phyloP scores from a whole-genome alignment of 2,797 vertebrate species.

The Antennarius maculatus region DNA sequence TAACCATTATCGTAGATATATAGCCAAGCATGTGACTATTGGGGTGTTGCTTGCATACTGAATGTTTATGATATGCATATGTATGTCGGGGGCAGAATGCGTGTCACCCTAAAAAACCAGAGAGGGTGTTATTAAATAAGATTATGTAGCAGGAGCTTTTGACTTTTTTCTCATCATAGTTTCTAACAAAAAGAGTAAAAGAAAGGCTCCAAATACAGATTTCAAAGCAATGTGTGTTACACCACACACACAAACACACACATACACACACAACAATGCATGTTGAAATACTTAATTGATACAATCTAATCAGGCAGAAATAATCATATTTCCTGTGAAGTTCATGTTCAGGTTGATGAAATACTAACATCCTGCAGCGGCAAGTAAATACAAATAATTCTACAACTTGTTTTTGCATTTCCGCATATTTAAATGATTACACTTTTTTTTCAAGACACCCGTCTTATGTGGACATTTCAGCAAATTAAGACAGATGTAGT shows the following conservation, averaged over 20 bases:
- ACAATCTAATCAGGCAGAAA: conserved; percentile 4
- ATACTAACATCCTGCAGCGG: conserved; percentile 13
- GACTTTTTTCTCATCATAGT: conserved; percentile 31
- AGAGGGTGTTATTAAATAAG: conserved; percentile 48
- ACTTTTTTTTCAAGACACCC: conserved; percentile 1
- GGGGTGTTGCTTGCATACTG: conserved; percentile 75
- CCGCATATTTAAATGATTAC: conserved; percentile 14
- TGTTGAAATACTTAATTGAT: conserved; percentile 25
- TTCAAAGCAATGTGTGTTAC: conserved; percentile 32
- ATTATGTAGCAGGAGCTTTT: conserved; percentile 37
- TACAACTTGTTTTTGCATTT: background rate
- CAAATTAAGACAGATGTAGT: conserved; percentile 24
- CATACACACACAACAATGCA: conserved; percentile 18
- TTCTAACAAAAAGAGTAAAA: conserved; percentile 18
- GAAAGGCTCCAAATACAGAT: conserved; percentile 24
- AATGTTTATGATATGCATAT: conserved; percentile 70
- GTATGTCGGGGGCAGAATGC: conserved; percentile 29
- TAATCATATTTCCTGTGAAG: background rate
- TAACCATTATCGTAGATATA: conserved; percentile 77
- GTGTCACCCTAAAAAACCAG: conserved; percentile 47
- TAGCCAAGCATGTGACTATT: conserved; percentile 62
- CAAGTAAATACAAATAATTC: conserved; percentile 9
- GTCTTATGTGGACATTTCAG: conserved; percentile 15
- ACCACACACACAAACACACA: conserved; percentile 14
- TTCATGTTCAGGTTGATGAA: conserved; percentile 13